Conservation (phyloP, 2,888 invertebrate genomes). For the Athalia circularis region DNA sequence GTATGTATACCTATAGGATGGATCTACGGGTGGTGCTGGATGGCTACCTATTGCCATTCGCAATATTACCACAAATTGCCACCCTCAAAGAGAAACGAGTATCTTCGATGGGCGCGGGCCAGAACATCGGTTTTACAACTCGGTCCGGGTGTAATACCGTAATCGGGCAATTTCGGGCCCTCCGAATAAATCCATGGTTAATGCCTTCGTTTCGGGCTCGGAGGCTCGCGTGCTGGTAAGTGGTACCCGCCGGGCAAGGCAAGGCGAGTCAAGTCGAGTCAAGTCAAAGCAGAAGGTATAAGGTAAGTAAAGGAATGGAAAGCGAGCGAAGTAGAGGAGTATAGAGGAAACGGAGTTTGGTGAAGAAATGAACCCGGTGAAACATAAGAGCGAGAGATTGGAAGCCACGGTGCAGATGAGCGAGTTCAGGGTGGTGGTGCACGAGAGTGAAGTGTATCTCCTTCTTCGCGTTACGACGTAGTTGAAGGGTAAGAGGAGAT, state of each 20-base stretch:
- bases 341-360: not conserved
- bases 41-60: constrained; percentile 70
- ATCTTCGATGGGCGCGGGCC: constrained; percentile 63
- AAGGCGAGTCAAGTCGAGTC: constrained; percentile 6
- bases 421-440: not conserved
- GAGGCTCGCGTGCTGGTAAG: constrained; percentile 73
- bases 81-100: constrained; percentile 64
- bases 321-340: constrained; percentile 48
- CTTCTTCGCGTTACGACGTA: not conserved
- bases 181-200: constrained; percentile 72
- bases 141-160: constrained; percentile 68
- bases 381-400: constrained; percentile 14
- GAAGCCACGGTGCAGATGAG: not conserved
- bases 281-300: not conserved
- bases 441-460: not conserved
- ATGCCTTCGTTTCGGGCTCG: constrained; percentile 58
- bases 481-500: not conserved
- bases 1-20: constrained; percentile 27
- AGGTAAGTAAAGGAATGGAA: not conserved
- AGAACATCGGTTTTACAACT: constrained; percentile 65
- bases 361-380: constrained; percentile 14
- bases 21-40: constrained; percentile 45
- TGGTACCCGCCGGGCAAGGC: constrained; percentile 59
- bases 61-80: constrained; percentile 74
- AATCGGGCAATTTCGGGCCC: constrained; percentile 71